Evolutionary conservation across 30 jellyfish, hydroid and myxozoan species (phyloP), one percentile per base, ranked within the genome.

Genomic region (Phacellophora camtschatica): DNA sequence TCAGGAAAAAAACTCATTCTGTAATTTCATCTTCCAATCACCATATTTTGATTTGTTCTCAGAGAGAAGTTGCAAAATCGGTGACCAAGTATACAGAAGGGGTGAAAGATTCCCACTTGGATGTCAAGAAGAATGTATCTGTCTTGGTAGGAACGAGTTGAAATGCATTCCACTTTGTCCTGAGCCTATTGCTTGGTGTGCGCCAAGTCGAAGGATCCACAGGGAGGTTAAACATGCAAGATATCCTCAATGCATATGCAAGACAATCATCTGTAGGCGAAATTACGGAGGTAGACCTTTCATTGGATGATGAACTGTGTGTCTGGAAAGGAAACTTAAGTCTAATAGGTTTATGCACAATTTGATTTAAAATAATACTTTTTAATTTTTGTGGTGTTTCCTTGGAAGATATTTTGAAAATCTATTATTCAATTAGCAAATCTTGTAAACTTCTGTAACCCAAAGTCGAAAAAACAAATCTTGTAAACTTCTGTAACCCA

Each of bases 51-150:
- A 7, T 34, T 20, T 16, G 16, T 59, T 30, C 19, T 25, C 70
- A 64, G 86, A 42, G 15, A 29, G 30, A 25, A 68, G 82, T 15
- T 84, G 95, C 81, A 67, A 70, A 37, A 53, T 84, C 13, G 39
- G 66, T 65, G 80, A 45, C 25, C 63, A 45, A 71, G 55, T 48
- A 7, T 72, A 59, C 68, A 6, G 23, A 34, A 43, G 79, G 20
- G 95, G 88, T 2, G 71, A 48, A 27, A 23, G 55, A 30, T 84
- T 56, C 51, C 78, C 43, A 19, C 87, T 84, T 36, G 95, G 81
- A 16, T 84, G 95, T 42, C 54, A 84, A 37, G 85, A 84, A 19
- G 88, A 84, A 23, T 84, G 95, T 70, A 41, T 57, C 22, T 84
- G 95, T 33, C 30, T 71, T 5, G 84, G 95, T 22, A 43, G 51